Evolutionary conservation across 2,888 invertebrate species (phyloP), one percentile per base, ranked within the genome.

Genomic region (Protophormia terraenovae): DNA sequence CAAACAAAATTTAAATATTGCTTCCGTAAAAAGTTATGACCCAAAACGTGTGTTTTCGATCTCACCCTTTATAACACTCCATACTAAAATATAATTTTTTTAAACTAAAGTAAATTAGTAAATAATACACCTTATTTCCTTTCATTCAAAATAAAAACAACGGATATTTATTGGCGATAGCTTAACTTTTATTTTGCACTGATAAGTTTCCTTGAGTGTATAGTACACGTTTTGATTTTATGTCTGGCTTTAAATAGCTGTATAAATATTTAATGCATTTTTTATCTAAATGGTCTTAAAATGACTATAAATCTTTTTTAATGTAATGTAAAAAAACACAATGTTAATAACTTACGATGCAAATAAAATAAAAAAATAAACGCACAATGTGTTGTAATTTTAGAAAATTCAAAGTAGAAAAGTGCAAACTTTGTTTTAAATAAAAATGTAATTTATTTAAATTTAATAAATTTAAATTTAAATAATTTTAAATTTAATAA

Each of bases 261-360:
- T 10, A 71, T 35, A 78, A 78, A 78, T 66, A 64, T 80, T 84
- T 84, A 76, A 80, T 76, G 76, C 38, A 80, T 77, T 80, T 76
- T 66, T 80, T 84, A 84, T 84, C 84, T 84, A 84, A 84, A 84
- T 84, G 76, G 76, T 66, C 76, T 71, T 72, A 76, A 84, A 80
- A 76, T 76, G 71, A 53, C 80, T 64, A 84, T 84, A 84, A 84
- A 84, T 84, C 84, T 84, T 60, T 55, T 60, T 47, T 27, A 58
- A 32, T 69, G 47, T 29, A 69, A 69, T 38, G 50, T 27, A 53
- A 53, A 16, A 53, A 27, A 76, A 53, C 53, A 47, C 47, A 47
- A 19, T 47, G 16, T 47, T 16, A 47, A 19, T 47, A 47, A 19
- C 47, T 8, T 6, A 8, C 19, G 2, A 19, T 47, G 19, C 6